phyloP scores from a whole-genome alignment of 2,113 vertebrate genomes.

The Rhipidura dahli region DNA sequence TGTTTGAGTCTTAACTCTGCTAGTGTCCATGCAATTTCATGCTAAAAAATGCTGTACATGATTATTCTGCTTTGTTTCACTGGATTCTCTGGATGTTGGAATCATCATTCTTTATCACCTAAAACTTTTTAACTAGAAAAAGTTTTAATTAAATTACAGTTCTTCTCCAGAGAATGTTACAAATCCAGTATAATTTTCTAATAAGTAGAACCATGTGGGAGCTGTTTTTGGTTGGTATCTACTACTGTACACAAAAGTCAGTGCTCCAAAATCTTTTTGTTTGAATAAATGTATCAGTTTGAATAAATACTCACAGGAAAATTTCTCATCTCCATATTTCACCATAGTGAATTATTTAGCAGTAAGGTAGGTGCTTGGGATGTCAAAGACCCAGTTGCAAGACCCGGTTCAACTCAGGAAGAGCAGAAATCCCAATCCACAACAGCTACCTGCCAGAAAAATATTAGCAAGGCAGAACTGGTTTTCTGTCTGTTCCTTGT shows the following conservation, averaged over 20 bases:
- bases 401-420: background rate
- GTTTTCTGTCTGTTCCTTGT: background rate
- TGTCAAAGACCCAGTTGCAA: background rate
- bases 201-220: background rate
- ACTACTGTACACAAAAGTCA: rapidly evolving
- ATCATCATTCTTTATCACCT: background rate
- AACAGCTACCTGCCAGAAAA: background rate
- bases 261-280: background rate
- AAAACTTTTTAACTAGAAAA: background rate
- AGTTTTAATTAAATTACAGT: background rate
- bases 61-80: background rate
- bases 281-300: background rate
- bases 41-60: background rate
- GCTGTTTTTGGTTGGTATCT: background rate
- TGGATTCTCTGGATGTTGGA: background rate
- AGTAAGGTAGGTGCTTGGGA: background rate
- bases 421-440: background rate
- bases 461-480: rapidly evolving
- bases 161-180: background rate
- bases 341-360: background rate
- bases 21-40: background rate
- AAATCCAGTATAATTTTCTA: background rate
- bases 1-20: background rate
- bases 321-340: background rate
- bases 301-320: background rate